These are phyloP conservation scores for Catostomus latipinnis DNA, from an alignment of 2,797 vertebrate species.

Conservation along the genomic window DNA sequence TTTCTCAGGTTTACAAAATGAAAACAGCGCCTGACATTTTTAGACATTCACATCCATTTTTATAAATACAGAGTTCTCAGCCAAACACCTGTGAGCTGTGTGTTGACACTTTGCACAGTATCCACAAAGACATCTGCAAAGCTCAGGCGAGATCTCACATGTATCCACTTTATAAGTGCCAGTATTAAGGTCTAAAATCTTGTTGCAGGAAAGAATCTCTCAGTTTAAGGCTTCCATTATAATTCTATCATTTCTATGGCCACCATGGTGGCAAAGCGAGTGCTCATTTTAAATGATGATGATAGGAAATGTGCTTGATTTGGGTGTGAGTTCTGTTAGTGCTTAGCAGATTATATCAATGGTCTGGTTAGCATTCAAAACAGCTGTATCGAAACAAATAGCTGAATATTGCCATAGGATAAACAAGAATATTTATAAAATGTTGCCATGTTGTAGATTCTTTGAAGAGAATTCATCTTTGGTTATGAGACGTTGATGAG, in stretches of 20 bases:
- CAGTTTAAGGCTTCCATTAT: not conserved
- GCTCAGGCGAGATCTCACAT: constrained; percentile 23
- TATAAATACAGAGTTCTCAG: constrained; percentile 37
- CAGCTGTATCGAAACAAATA: constrained; percentile 45
- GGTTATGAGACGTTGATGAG: constrained; percentile 51
- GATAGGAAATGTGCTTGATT: constrained; percentile 50
- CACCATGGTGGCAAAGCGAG: constrained; percentile 22
- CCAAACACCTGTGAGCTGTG: constrained; percentile 36
- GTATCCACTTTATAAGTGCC: not conserved
- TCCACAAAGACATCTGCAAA: constrained; percentile 7
- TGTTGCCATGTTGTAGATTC: constrained; percentile 42
- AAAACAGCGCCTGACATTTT: constrained; percentile 44
- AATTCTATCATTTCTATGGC: constrained; percentile 11
- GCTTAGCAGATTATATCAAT: constrained; percentile 53
- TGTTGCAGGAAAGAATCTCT: not conserved
- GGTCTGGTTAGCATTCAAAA: constrained; percentile 47
- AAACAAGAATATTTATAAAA: constrained; percentile 52
- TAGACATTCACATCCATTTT: constrained; percentile 50
- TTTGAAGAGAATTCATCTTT: constrained; percentile 47
- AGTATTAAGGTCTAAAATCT: not conserved
- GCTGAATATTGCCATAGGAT: constrained; percentile 35
- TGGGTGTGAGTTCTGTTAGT: constrained; percentile 17
- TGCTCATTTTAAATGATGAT: constrained; percentile 35
- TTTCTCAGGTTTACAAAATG: constrained; percentile 41
- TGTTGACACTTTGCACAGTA: constrained; percentile 26